phyloP scores from a whole-genome alignment of 2,888 invertebrate species.

The Adelognathus sp. region DNA sequence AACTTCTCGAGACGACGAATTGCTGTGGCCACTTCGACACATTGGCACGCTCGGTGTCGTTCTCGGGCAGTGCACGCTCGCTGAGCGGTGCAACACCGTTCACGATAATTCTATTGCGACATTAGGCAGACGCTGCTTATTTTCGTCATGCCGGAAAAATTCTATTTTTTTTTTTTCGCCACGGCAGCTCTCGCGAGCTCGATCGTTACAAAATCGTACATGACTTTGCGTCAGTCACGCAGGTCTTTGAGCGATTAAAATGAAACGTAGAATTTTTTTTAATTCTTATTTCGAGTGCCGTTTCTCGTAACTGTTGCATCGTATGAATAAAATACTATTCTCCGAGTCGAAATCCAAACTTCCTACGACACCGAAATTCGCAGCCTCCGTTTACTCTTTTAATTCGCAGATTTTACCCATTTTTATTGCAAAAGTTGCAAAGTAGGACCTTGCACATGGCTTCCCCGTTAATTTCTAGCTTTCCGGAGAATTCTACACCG shows the following conservation, averaged over 20 bases:
- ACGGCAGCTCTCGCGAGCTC: background rate
- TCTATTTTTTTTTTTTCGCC: constrained; percentile 20
- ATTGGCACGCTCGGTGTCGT: constrained; percentile 26
- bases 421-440: too few species aligned
- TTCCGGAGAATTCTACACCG: too few species aligned
- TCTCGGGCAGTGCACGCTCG: constrained; percentile 20
- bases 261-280: background rate
- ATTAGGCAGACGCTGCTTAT: constrained; percentile 34
- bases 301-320: too few species aligned
- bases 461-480: too few species aligned
- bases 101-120: constrained; percentile 39
- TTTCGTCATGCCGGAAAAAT: constrained; percentile 42
- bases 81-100: constrained; percentile 9
- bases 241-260: background rate
- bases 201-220: constrained; percentile 41
- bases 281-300: too few species aligned
- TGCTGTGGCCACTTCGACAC: constrained; percentile 11
- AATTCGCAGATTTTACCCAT: too few species aligned
- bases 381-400: too few species aligned
- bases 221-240: constrained; percentile 40
- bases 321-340: background rate
- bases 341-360: too few species aligned
- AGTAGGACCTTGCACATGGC: too few species aligned
- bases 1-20: constrained; percentile 8
- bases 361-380: background rate